phyloP scores from a whole-genome alignment of 2,797 vertebrate species.

The Pempheris klunzingeri region DNA sequence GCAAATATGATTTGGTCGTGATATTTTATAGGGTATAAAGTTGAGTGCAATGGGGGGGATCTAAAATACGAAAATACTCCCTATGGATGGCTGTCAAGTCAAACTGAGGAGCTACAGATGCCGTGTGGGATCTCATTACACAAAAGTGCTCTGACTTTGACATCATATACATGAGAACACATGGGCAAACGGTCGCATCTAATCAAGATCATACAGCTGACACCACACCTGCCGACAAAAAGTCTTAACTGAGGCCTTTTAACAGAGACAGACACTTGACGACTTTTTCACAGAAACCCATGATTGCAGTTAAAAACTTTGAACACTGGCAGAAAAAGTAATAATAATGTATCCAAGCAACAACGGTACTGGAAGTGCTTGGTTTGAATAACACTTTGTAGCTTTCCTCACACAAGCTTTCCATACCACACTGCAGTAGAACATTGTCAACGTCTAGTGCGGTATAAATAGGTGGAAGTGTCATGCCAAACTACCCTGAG shows the following conservation, averaged over 20 bases:
- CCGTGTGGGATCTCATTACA: conserved; percentile 73
- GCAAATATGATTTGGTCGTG: conserved; percentile 32
- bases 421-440: conserved; percentile 34
- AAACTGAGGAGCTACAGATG: conserved; percentile 65
- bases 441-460: conserved; percentile 35
- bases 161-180: conserved; percentile 60
- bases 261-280: conserved; percentile 19
- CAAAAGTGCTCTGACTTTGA: conserved; percentile 52
- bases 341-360: background rate
- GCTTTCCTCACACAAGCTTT: conserved; percentile 24
- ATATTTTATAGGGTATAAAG: conserved; percentile 51
- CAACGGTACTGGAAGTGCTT: background rate
- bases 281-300: conserved; percentile 3
- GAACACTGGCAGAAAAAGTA: background rate
- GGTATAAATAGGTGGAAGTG: conserved; percentile 68
- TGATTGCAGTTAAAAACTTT: background rate
- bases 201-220: conserved; percentile 59
- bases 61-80: conserved; percentile 58
- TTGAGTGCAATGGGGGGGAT: background rate
- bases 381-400: conserved; percentile 14
- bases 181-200: conserved; percentile 43
- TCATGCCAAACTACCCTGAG: conserved; percentile 43
- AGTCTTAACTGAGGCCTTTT: conserved; percentile 12
- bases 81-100: conserved; percentile 41
- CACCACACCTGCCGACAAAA: conserved; percentile 47